Percentiles rank a stretch among this genome's conserved stretches.
These are phyloP conservation scores for Phylloscopus whistleri DNA, from an alignment of 2,113 vertebrate species.

Conservation along the genomic window DNA sequence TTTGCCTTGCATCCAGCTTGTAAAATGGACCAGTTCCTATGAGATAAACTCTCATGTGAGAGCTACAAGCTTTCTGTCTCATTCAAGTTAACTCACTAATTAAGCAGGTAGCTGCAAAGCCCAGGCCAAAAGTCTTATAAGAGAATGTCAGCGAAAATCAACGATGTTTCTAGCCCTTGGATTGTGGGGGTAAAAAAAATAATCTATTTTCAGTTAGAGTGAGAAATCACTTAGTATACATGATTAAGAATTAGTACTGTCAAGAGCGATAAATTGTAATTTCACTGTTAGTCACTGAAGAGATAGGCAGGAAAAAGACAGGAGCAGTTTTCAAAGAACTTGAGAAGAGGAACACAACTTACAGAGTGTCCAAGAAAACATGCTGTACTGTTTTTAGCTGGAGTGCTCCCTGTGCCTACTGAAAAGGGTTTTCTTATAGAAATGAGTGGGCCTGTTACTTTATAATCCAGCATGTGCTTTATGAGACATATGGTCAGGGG, in stretches of 20 bases:
- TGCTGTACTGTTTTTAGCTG: background rate
- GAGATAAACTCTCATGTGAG: background rate
- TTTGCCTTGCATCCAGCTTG: background rate
- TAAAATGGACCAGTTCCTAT: background rate
- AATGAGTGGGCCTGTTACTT: background rate
- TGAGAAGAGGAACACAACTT: background rate
- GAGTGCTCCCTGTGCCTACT: background rate
- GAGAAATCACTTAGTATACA: background rate
- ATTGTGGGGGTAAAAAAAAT: background rate
- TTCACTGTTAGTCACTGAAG: background rate
- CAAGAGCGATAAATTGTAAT: background rate
- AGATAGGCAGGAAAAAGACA: background rate
- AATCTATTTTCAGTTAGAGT: background rate
- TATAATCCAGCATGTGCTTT: background rate
- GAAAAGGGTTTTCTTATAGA: background rate
- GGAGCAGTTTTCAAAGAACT: background rate
- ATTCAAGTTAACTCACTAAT: background rate
- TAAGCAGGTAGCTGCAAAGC: background rate
- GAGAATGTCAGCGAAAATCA: background rate
- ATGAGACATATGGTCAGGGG: background rate
- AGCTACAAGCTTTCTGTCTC: background rate
- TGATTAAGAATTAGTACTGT: background rate
- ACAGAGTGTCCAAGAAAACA: background rate
- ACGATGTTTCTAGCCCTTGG: background rate
- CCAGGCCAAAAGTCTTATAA: background rate